A percentile compares a stretch with the other conserved stretches of the same genome.
These are phyloP conservation scores for Molossus alvarezi DNA, from an alignment of 2,797 vertebrate genomes.

Conservation along the genomic window DNA sequence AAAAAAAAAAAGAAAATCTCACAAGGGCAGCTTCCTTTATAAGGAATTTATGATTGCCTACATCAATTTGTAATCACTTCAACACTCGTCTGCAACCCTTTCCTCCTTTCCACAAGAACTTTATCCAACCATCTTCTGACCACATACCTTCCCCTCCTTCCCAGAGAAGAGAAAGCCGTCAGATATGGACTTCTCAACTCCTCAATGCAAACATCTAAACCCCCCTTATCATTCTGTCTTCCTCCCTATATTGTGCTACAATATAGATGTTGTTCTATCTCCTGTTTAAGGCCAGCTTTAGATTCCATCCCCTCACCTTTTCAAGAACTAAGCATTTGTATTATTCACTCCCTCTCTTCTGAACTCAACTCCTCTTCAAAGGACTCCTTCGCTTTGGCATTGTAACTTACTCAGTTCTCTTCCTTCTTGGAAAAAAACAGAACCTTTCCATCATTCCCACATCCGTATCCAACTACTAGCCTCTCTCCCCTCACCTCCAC, in stretches of 20 bases:
- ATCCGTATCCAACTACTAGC: neutral
- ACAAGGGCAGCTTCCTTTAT: neutral
- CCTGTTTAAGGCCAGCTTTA: neutral
- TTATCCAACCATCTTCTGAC: neutral
- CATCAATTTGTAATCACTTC: neutral
- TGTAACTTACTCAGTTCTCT: conserved; percentile 6
- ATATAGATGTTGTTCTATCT: neutral
- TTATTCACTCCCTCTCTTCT: neutral
- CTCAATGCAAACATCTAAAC: neutral
- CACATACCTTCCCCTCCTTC: neutral
- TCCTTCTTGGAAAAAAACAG: neutral
- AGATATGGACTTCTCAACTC: neutral
- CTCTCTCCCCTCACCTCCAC: neutral
- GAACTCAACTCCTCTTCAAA: conserved; percentile 15
- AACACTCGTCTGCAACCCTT: neutral
- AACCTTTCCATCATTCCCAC: neutral
- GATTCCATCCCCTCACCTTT: neutral
- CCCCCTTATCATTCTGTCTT: neutral
- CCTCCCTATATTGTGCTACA: neutral
- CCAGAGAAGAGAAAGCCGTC: neutral
- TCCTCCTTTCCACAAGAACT: neutral
- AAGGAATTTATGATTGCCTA: neutral
- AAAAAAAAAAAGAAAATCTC: neutral
- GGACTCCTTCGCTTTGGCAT: neutral
- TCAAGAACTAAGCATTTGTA: neutral